Percentiles rank a stretch among this genome's conserved stretches.
Evolutionary conservation across 1,140 invertebrate genomes (phyloP).

Genomic region (Drosophila lowei): DNA sequence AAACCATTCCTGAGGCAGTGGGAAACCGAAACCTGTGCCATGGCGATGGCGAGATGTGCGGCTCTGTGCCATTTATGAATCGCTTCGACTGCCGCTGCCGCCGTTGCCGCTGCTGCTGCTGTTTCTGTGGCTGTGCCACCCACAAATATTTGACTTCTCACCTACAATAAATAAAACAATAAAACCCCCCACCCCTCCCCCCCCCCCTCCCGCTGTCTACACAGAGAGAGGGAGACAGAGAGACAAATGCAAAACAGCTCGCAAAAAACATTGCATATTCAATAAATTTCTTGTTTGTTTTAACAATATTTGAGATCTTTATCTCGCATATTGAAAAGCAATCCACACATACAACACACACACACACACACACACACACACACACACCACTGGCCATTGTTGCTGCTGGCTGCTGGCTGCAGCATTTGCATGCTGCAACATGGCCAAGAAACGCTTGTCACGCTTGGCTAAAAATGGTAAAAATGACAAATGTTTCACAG

Average conservation of each 20-base stretch:
- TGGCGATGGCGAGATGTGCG: constrained; percentile 54
- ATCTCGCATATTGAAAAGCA: constrained; percentile 74
- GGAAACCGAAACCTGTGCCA: constrained; percentile 47
- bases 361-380: constrained; percentile 35
- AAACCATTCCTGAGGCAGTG: constrained; percentile 47
- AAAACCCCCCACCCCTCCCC: constrained; percentile 8
- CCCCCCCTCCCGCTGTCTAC: constrained; percentile 12
- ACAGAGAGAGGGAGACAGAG: constrained; percentile 40
- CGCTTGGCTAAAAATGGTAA: constrained; percentile 80
- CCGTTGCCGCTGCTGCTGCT: constrained; percentile 21
- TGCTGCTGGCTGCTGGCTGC: constrained; percentile 35
- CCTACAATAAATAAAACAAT: constrained; percentile 81
- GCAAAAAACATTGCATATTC: constrained; percentile 69
- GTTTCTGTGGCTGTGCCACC: constrained; percentile 52
- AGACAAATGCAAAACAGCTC: constrained; percentile 68
- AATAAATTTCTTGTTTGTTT: constrained; percentile 81
- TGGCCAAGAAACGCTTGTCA: constrained; percentile 72
- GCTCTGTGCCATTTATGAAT: constrained; percentile 65
- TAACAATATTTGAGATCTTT: constrained; percentile 81
- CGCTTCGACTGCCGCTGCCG: constrained; percentile 33
- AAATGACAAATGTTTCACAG: constrained; percentile 80
- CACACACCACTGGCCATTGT: constrained; percentile 42
- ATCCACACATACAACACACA: constrained; percentile 37
- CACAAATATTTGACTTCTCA: constrained; percentile 80
- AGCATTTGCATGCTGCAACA: constrained; percentile 71